A percentile compares a stretch with the other conserved stretches of the same genome.
Conservation (phyloP, 1,140 invertebrate genomes). For the Whitmania pigra region DNA sequence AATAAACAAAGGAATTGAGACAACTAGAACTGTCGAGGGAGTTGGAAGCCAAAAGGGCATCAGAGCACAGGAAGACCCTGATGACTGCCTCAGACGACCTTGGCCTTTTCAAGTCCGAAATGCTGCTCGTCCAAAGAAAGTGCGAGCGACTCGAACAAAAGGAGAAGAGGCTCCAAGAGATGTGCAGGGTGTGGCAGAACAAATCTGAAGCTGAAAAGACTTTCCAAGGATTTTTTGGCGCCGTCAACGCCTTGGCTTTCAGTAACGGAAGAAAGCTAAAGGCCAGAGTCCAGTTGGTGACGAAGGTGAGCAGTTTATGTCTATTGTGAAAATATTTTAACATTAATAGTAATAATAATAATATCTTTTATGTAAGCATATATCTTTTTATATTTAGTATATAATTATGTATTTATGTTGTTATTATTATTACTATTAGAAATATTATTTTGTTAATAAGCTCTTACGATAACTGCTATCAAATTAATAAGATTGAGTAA, state of each 20-base stretch:
- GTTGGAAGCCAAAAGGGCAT: neutral
- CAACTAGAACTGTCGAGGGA: neutral
- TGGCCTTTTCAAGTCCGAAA: slow-evolving; percentile 37
- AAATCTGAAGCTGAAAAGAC: slow-evolving; percentile 33
- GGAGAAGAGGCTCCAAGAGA: slow-evolving; percentile 37
- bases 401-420: neutral
- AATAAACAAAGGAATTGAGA: neutral
- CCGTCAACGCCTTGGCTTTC: slow-evolving; percentile 37
- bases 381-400: neutral
- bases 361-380: too few relatives aligned
- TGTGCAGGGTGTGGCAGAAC: slow-evolving; percentile 37
- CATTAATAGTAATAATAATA: slow-evolving; percentile 14
- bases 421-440: neutral
- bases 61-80: neutral
- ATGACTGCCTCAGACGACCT: slow-evolving; percentile 27
- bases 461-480: too few relatives aligned
- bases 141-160: slow-evolving; percentile 39
- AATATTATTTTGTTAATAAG: too few relatives aligned
- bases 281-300: slow-evolving; percentile 35
- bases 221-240: slow-evolving; percentile 35
- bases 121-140: slow-evolving; percentile 38
- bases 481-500: too few relatives aligned
- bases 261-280: slow-evolving; percentile 38
- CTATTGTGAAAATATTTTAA: slow-evolving; percentile 3
- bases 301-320: slow-evolving; percentile 30